Conservation (phyloP, 2,888 invertebrate species). For the Callinectes sapidus region DNA sequence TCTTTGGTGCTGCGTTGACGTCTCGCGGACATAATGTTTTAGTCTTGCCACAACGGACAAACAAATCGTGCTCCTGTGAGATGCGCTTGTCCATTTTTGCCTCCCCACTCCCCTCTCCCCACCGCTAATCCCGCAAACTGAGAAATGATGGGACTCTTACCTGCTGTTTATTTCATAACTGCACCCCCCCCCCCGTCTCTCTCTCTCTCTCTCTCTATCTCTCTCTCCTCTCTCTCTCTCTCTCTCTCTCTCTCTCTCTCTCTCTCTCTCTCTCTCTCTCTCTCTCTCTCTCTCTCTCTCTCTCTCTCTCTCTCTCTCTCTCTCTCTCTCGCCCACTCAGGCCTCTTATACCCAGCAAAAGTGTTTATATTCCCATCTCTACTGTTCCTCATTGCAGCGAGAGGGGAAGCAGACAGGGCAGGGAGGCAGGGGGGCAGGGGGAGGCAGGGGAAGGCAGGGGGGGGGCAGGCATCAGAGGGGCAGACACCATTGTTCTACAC, state of each 20-base stretch:
- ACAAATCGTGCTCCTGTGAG: not conserved
- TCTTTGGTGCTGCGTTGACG: not conserved
- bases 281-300: not conserved
- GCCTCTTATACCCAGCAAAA: not conserved
- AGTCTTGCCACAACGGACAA: not conserved
- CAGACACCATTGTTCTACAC: not conserved
- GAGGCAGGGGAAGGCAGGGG: not conserved
- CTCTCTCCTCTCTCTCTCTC: not conserved
- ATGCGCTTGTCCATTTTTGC: not conserved
- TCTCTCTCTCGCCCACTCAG: not conserved
- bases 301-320: not conserved
- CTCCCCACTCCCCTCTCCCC: not conserved
- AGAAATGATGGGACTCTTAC: not conserved
- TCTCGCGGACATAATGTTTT: not conserved
- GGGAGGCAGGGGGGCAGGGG: not conserved
- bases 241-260: not conserved
- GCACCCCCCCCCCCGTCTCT: not conserved
- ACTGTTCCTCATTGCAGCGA: not conserved
- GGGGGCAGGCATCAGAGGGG: not conserved
- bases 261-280: constrained; percentile 7
- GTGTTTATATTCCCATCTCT: not conserved
- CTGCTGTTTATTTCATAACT: not conserved
- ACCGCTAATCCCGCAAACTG: not conserved
- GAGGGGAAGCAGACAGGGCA: not conserved
- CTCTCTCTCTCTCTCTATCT: not conserved